phyloP scores from a whole-genome alignment of 2,797 vertebrate species.

The Platalea minor region DNA sequence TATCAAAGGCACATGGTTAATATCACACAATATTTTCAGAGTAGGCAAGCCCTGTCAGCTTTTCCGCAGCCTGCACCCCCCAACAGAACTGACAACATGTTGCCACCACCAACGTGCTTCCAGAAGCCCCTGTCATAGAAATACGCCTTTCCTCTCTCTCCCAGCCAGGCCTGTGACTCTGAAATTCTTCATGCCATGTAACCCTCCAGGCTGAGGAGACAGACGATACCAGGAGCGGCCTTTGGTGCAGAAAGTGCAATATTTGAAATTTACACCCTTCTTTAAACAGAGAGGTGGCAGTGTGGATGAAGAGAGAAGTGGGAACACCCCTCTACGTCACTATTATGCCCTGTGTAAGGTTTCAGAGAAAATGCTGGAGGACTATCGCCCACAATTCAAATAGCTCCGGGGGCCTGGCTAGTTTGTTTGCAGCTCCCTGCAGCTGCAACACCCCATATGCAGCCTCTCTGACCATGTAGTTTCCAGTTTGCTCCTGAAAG shows the following conservation, averaged over 20 bases:
- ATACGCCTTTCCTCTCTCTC: not conserved
- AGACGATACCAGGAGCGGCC: not conserved
- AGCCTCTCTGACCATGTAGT: fast-evolving
- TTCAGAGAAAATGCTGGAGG: not conserved
- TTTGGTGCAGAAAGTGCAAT: not conserved
- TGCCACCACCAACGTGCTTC: not conserved
- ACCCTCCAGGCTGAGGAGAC: not conserved
- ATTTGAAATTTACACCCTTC: not conserved
- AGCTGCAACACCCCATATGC: not conserved
- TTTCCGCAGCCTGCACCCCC: not conserved
- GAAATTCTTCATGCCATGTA: not conserved
- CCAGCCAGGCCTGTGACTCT: not conserved
- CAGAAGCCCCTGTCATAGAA: not conserved
- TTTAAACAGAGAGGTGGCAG: not conserved
- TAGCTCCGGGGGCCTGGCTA: not conserved
- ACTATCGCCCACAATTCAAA: not conserved
- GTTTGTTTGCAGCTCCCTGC: not conserved
- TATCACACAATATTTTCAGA: not conserved
- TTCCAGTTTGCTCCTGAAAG: not conserved
- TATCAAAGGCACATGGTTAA: not conserved
- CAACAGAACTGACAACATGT: not conserved
- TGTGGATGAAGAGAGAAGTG: not conserved
- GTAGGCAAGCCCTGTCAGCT: not conserved
- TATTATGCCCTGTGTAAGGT: fast-evolving
- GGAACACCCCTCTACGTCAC: not conserved